Base-by-base conservation (phyloP, 2,113 vertebrate species). In the Eleginops maclovinus region DNA sequence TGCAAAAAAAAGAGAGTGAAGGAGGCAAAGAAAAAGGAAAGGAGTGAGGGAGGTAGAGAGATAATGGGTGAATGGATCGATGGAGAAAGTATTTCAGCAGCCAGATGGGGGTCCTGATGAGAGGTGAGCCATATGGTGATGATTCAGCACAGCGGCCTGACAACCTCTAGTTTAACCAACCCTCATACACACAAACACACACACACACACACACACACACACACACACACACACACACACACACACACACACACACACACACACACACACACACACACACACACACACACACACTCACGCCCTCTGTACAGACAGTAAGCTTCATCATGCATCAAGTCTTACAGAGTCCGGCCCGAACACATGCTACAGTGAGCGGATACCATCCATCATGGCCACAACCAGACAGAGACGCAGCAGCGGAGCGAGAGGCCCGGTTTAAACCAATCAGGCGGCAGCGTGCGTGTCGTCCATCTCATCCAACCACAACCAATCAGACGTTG, bases 321-420 rank as follows among this genome's bases (percentile, higher is more conserved):
- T n/a, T n/a, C n/a, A n/a, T n/a, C 46, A 67, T 72, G 44, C 31
- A 76, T 76, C 72, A 84, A 75, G 58, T 36, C 49, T 3, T 16
- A 0, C 41, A 64, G 24, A 72, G 73, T 64, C 60, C 59, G 4
- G 46, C 62, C 58, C 51, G 8, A 85, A 79, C 85, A 83, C 85
- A 86, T 79, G 85, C 77, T 83, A 49, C 82, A 24, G 54, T 46
- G 50, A 77, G 60, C 21, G 14, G 59, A 55, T 10, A 41, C 46
- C 86, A 88, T 88, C 82, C 86, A 85, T 88, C 86, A 88, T 10
- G 0, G 51, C 73, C 31, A 55, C 43, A 83, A 87, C 49, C 6
- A 72, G 74, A 83, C 53, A 49, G 62, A 72, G 77, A 75, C 9
- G 71, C 81, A 75, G 56, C 49, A 47, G 72, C 49, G 54, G 22